These are phyloP conservation scores for Selenia dentaria DNA, from an alignment of 2,888 invertebrate genomes.

Conservation along the genomic window DNA sequence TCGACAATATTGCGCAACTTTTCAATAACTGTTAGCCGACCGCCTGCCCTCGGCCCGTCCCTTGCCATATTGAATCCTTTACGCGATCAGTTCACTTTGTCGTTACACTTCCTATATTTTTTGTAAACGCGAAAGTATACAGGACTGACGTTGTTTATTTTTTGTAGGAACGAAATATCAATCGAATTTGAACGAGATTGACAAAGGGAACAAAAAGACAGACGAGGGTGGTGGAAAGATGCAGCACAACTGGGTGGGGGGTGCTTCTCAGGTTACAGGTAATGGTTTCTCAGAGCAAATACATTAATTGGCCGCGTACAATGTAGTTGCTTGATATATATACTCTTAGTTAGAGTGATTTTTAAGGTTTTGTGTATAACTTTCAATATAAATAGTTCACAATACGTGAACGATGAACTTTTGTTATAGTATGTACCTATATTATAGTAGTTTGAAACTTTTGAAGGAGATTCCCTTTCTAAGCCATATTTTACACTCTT, in stretches of 20 bases:
- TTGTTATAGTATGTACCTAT: too few relatives aligned
- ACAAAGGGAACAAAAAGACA: slow-evolving; percentile 91
- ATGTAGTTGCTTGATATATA: not conserved
- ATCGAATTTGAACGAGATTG: slow-evolving; percentile 91
- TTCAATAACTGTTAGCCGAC: slow-evolving; percentile 79
- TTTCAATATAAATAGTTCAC: too few relatives aligned
- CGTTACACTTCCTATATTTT: slow-evolving; percentile 42
- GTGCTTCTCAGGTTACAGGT: slow-evolving; percentile 78
- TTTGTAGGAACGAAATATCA: slow-evolving; percentile 89
- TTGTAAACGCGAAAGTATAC: slow-evolving; percentile 26
- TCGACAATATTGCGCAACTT: slow-evolving; percentile 83
- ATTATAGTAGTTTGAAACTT: too few relatives aligned
- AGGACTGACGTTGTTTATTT: slow-evolving; percentile 40
- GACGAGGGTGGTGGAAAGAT: slow-evolving; percentile 84
- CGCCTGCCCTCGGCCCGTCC: slow-evolving; percentile 56
- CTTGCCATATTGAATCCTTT: slow-evolving; percentile 77
- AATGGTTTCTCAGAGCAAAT: slow-evolving; percentile 25
- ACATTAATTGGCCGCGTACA: slow-evolving; percentile 12
- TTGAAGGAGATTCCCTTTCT: too few relatives aligned
- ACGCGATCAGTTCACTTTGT: slow-evolving; percentile 61
- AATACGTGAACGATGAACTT: too few relatives aligned
- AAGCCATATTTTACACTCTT: too few relatives aligned
- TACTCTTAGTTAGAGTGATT: too few relatives aligned
- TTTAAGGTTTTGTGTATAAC: too few relatives aligned
- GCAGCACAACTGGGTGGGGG: slow-evolving; percentile 82